Percentiles rank a stretch among this genome's conserved stretches.
Evolutionary conservation across 2,888 invertebrate genomes (phyloP).

Genomic region (Nezara viridula): DNA sequence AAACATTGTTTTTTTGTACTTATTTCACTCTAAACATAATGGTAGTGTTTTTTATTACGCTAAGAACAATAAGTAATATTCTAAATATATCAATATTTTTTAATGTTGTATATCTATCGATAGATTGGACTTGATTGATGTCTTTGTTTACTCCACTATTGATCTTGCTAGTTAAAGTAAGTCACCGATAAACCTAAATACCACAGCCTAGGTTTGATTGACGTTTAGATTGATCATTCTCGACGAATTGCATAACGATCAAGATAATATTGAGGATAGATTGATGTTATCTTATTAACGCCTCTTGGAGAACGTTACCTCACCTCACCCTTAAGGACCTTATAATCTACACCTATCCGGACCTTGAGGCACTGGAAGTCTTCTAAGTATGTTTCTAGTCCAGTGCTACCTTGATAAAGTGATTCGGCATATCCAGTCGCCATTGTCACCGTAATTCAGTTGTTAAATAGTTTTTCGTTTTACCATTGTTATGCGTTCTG

Average conservation of each 20-base stretch:
- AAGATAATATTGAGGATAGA: not conserved
- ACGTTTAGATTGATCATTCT: not conserved
- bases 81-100: too few species aligned
- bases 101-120: too few species aligned
- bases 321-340: not conserved
- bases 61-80: too few species aligned
- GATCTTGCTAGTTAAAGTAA: not conserved
- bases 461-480: not conserved
- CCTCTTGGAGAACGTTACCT: not conserved
- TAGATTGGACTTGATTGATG: too few species aligned
- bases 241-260: not conserved
- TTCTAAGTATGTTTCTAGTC: constrained; percentile 8
- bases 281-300: not conserved
- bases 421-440: not conserved
- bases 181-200: not conserved
- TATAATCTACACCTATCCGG: not conserved
- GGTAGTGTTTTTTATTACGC: too few species aligned
- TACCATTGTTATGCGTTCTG: not conserved
- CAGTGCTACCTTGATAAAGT: constrained; percentile 9
- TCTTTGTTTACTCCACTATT: too few species aligned
- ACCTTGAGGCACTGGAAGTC: not conserved
- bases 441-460: not conserved
- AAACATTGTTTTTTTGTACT: too few species aligned
- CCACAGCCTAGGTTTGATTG: not conserved
- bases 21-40: too few species aligned